A percentile compares a stretch with the other conserved stretches of the same genome.
Conservation (phyloP, 1,140 invertebrate species). For the Acromyrmex charruanus region DNA sequence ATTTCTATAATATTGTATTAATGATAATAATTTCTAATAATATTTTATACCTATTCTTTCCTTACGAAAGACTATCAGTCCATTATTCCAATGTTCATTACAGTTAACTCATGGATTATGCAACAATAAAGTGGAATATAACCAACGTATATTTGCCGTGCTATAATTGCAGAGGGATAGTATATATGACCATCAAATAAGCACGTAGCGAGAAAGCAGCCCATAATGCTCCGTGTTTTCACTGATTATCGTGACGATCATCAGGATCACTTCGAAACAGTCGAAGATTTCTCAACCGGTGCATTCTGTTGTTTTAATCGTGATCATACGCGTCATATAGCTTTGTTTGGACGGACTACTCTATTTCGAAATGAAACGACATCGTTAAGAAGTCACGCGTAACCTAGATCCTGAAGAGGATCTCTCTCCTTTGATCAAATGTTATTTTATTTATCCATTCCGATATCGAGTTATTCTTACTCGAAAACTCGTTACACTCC, state of each 20-base stretch:
- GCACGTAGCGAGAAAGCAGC: conserved; percentile 37
- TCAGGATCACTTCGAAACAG: conserved; percentile 30
- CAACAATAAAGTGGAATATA: neutral
- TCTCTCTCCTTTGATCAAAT: conserved; percentile 43
- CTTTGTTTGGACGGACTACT: neutral
- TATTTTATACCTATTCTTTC: neutral
- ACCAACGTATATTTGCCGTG: neutral
- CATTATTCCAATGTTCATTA: conserved; percentile 4
- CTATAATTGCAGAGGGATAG: neutral
- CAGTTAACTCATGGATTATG: neutral
- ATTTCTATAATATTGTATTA: too few species aligned
- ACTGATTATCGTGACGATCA: conserved; percentile 46
- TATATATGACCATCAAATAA: conserved; percentile 27
- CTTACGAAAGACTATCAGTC: neutral
- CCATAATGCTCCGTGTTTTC: conserved; percentile 19
- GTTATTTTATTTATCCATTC: neutral
- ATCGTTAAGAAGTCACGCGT: conserved; percentile 44
- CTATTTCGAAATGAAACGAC: conserved; percentile 37
- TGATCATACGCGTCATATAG: conserved; percentile 31
- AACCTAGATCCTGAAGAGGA: conserved; percentile 50
- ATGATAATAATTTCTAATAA: neutral
- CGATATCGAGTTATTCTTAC: conserved; percentile 35
- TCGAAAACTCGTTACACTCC: conserved; percentile 36
- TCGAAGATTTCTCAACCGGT: conserved; percentile 45
- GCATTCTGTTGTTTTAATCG: conserved; percentile 31